Conservation (phyloP, 2,888 invertebrate species). For the Tribolium freemani region DNA sequence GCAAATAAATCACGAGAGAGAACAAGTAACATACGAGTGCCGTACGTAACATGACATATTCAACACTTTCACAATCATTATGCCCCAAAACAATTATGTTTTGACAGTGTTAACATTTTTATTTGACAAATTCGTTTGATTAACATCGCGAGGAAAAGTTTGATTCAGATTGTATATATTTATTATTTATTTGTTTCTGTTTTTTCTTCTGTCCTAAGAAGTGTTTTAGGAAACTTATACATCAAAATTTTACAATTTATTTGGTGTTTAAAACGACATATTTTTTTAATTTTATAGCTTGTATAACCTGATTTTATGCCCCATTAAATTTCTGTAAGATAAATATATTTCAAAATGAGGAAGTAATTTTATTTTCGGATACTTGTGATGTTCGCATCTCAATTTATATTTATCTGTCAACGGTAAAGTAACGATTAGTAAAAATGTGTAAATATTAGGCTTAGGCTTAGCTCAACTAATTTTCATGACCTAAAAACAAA, state of each 20-base stretch:
- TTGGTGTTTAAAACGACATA: neutral
- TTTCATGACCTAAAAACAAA: neutral
- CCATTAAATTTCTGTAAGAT: neutral
- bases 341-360: constrained; percentile 1
- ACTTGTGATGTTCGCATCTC: neutral
- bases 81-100: no score
- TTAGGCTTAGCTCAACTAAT: neutral
- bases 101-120: no score
- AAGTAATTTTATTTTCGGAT: constrained; percentile 7
- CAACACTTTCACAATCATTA: no score
- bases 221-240: no score
- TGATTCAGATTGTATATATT: no score
- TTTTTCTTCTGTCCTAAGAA: no score
- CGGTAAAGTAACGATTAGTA: neutral
- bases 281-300: neutral
- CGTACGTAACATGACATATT: no score
- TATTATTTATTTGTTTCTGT: no score
- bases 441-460: neutral
- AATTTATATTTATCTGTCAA: constrained; percentile 1
- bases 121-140: no score
- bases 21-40: no score
- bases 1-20: no score
- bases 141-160: no score
- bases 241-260: neutral
- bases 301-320: constrained; percentile 16